phyloP scores from a whole-genome alignment of 1,140 invertebrate genomes.

The Lepidurus couesii region DNA sequence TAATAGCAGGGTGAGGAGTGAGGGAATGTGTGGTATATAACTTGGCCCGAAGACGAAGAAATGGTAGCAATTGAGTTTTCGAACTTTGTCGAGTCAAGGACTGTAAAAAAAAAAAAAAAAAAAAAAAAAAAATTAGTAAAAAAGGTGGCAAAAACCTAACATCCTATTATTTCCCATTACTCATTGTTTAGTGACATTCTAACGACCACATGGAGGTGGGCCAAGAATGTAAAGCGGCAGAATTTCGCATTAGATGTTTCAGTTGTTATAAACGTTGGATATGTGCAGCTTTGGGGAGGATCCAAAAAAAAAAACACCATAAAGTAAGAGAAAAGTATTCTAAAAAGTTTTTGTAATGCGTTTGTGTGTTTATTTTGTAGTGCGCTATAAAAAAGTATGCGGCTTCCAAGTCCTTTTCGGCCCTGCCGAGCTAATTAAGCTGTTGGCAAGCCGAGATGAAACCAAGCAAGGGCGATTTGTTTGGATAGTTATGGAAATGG shows the following conservation, averaged over 20 bases:
- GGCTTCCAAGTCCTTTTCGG: neutral
- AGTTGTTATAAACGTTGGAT: too few relatives aligned
- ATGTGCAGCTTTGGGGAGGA: too few relatives aligned
- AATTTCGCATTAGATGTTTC: too few relatives aligned
- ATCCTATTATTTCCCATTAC: neutral
- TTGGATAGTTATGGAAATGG: slow-evolving; percentile 15
- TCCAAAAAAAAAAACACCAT: too few relatives aligned
- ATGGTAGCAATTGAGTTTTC: neutral
- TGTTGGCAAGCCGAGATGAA: slow-evolving; percentile 10
- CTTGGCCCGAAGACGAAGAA: neutral
- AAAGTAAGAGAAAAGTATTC: too few relatives aligned
- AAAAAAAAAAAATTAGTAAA: neutral
- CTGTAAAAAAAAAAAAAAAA: too few relatives aligned
- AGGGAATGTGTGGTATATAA: neutral
- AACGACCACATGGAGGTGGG: neutral
- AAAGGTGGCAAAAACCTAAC: neutral
- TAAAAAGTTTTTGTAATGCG: too few relatives aligned
- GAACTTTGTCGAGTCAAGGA: neutral
- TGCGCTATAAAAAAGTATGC: neutral
- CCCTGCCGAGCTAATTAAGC: slow-evolving; percentile 17
- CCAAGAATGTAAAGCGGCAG: too few relatives aligned
- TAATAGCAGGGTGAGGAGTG: neutral
- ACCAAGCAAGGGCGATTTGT: slow-evolving; percentile 19
- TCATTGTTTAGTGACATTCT: neutral
- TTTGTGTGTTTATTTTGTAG: too few relatives aligned